Conservation (phyloP, 2,888 invertebrate species). For the Eledona agricola region DNA sequence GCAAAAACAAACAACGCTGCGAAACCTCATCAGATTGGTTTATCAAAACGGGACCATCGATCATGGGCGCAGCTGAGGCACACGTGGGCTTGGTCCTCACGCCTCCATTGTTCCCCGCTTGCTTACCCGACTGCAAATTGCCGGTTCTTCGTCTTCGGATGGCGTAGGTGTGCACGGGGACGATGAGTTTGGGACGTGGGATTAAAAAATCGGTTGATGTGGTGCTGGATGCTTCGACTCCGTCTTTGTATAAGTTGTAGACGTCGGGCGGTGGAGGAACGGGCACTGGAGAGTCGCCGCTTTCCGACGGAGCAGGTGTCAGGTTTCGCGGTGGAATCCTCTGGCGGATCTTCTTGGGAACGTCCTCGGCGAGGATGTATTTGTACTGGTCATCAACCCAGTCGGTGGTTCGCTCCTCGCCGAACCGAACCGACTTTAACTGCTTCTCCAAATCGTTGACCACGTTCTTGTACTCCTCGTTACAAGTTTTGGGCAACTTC, state of each 20-base stretch:
- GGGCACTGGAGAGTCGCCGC: slow-evolving; percentile 2
- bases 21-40: no score
- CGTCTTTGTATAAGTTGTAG: slow-evolving; percentile 54
- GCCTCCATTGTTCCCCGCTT: no score
- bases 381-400: slow-evolving; percentile 60
- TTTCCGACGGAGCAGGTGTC: slow-evolving; percentile 47
- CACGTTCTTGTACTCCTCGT: slow-evolving; percentile 47
- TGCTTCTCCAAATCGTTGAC: slow-evolving; percentile 55
- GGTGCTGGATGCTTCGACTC: slow-evolving; percentile 38
- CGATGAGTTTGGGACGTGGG: slow-evolving; percentile 85
- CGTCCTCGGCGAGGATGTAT: slow-evolving; percentile 53
- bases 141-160: slow-evolving; percentile 82
- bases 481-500: slow-evolving; percentile 44
- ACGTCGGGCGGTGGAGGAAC: slow-evolving; percentile 1
- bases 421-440: slow-evolving; percentile 58
- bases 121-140: slow-evolving; percentile 66
- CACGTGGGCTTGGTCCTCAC: no score
- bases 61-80: no score
- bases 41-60: no score
- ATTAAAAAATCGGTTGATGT: slow-evolving; percentile 74
- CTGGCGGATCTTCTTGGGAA: slow-evolving; percentile 57
- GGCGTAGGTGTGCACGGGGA: slow-evolving; percentile 88
- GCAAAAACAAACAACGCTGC: no score
- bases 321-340: slow-evolving; percentile 58
- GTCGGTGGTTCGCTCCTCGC: slow-evolving; percentile 55